A percentile compares a stretch with the other conserved stretches of the same genome.
phyloP scores from a whole-genome alignment of 2,113 vertebrate genomes.

The Pungitius pungitius region DNA sequence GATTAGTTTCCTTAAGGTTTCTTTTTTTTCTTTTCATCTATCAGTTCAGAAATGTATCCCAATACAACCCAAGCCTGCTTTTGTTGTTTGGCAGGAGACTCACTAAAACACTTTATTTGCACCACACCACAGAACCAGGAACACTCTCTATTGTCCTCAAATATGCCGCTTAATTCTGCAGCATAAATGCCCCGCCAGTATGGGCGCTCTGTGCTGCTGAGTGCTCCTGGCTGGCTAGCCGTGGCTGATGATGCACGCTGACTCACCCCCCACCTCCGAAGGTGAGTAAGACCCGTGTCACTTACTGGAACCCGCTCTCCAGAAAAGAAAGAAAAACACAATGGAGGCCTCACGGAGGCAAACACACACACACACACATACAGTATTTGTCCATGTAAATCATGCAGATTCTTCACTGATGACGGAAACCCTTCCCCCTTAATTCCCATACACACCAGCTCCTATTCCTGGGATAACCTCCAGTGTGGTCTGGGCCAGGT shows the following conservation, averaged over 20 bases:
- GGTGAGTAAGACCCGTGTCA: conserved; percentile 81
- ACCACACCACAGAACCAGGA: not conserved
- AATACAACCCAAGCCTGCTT: not conserved
- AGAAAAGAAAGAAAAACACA: conserved; percentile 52
- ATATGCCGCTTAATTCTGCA: conserved; percentile 16
- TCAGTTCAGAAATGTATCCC: not conserved
- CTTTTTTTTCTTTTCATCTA: not conserved
- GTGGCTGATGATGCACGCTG: conserved; percentile 84
- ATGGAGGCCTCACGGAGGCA: conserved; percentile 52
- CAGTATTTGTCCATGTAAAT: conserved; percentile 44
- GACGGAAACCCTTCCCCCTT: conserved; percentile 58
- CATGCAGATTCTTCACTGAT: conserved; percentile 45
- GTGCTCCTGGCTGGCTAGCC: conserved; percentile 70
- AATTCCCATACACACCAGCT: conserved; percentile 32
- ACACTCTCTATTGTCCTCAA: not conserved
- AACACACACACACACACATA: conserved; percentile 21
- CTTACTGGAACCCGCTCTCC: conserved; percentile 83
- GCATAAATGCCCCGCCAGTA: conserved; percentile 19
- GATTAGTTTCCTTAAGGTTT: not conserved
- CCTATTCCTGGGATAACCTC: conserved; percentile 54
- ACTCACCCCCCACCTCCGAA: conserved; percentile 83
- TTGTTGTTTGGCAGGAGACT: not conserved
- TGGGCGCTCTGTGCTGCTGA: conserved; percentile 58
- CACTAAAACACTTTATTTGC: not conserved
- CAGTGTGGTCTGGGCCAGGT: conserved; percentile 55